Evolutionary conservation across 1,140 invertebrate species (phyloP).

Genomic region (Dreissena rostriformis): DNA sequence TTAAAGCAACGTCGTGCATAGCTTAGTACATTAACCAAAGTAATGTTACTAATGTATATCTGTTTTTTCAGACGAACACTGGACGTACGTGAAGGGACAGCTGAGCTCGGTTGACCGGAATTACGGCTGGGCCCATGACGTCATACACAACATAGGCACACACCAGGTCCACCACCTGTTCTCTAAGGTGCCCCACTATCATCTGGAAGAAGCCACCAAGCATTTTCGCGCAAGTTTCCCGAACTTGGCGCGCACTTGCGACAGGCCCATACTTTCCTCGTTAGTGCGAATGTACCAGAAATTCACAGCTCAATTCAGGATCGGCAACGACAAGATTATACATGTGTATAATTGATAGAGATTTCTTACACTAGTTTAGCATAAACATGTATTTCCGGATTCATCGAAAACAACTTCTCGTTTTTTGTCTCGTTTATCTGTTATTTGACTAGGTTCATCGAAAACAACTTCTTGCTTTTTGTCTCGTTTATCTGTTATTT

Average conservation of each 20-base stretch:
- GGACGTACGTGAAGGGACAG: conserved; percentile 81
- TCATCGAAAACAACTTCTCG: no score
- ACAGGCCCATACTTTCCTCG: conserved; percentile 67
- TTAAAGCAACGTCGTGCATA: no score
- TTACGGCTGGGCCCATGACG: conserved; percentile 80
- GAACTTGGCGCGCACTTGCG: conserved; percentile 62
- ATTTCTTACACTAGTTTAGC: conserved; percentile 1
- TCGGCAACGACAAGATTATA: conserved; percentile 61
- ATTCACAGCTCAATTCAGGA: conserved; percentile 64
- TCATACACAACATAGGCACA: conserved; percentile 81
- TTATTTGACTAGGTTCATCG: no score
- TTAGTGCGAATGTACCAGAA: conserved; percentile 74
- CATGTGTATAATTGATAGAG: conserved; percentile 68
- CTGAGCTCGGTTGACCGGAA: conserved; percentile 80
- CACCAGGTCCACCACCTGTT: conserved; percentile 82
- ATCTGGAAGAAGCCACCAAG: conserved; percentile 80
- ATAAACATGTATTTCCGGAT: background rate
- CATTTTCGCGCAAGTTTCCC: conserved; percentile 73
- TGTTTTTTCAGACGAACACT: conserved; percentile 70
- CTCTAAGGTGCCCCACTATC: conserved; percentile 81
- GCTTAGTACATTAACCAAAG: background rate
- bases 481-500: no score
- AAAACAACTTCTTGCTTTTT: no score
- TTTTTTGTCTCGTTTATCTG: no score
- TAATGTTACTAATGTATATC: background rate